Conservation (phyloP, 2,797 vertebrate species). For the Spinibarbus caldwelli region DNA sequence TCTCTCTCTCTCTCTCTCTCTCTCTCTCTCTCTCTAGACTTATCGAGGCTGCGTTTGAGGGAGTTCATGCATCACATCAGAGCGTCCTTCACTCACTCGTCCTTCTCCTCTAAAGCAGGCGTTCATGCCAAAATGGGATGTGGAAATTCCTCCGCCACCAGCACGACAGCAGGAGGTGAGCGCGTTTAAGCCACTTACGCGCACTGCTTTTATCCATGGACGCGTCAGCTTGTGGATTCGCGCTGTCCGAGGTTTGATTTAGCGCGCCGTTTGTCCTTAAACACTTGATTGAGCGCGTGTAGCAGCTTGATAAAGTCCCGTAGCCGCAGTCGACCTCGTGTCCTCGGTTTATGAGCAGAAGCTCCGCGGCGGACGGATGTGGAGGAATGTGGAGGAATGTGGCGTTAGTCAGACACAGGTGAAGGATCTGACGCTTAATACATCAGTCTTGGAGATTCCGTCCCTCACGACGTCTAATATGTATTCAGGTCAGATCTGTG, state of each 20-base stretch:
- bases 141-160: slow-evolving; percentile 84
- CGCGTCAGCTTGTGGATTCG: slow-evolving; percentile 49
- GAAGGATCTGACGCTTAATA: neutral
- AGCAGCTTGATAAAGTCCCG: neutral
- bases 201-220: neutral
- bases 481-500: slow-evolving; percentile 36
- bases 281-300: neutral
- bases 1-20: slow-evolving; percentile 58
- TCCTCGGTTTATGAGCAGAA: neutral
- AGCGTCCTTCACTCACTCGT: slow-evolving; percentile 54
- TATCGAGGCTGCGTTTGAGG: slow-evolving; percentile 52
- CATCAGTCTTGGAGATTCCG: neutral
- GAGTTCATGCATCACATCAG: slow-evolving; percentile 62
- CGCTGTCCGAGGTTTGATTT: slow-evolving; percentile 24
- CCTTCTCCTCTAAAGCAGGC: slow-evolving; percentile 47
- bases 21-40: neutral
- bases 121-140: slow-evolving; percentile 81
- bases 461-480: slow-evolving; percentile 5
- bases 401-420: neutral
- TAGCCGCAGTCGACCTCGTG: neutral
- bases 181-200: slow-evolving; percentile 22
- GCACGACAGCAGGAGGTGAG: slow-evolving; percentile 79
- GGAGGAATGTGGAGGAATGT: slow-evolving; percentile 15
- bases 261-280: neutral
- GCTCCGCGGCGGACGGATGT: neutral